Conservation (phyloP, 1,140 invertebrate genomes). For the Pachypeltis micranthus region DNA sequence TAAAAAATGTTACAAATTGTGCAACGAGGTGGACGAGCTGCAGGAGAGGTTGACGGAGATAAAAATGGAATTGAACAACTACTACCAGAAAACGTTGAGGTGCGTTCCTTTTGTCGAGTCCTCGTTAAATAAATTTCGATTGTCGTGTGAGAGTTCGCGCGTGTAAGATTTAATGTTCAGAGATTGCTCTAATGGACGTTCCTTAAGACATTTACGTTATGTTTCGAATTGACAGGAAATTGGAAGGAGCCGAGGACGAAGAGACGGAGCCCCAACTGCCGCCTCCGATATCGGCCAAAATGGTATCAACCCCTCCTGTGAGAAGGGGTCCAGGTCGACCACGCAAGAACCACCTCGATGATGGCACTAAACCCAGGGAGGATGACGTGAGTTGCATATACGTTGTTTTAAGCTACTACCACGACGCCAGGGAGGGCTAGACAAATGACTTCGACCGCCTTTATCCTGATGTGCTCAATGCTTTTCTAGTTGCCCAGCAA, state of each 20-base stretch:
- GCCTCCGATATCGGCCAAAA: not conserved
- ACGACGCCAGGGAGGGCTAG: too few relatives aligned
- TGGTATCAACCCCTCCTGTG: not conserved
- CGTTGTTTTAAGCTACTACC: too few relatives aligned
- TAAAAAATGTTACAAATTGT: constrained; percentile 49
- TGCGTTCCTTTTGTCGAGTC: constrained; percentile 30
- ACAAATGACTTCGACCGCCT: too few relatives aligned
- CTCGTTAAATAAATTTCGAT: not conserved
- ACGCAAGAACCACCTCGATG: constrained; percentile 15
- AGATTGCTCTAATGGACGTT: too few relatives aligned
- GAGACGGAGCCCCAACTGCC: constrained; percentile 19
- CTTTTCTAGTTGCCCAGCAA: too few relatives aligned
- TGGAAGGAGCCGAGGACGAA: constrained; percentile 16
- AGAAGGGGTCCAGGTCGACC: not conserved
- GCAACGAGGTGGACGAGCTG: constrained; percentile 48
- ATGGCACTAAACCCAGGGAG: constrained; percentile 17
- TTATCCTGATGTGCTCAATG: too few relatives aligned
- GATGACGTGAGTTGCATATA: constrained; percentile 20
- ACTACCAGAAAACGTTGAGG: constrained; percentile 37
- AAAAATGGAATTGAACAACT: constrained; percentile 36
- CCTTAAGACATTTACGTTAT: too few relatives aligned
- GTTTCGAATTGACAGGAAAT: not conserved
- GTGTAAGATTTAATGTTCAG: not conserved
- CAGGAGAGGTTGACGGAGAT: constrained; percentile 39
- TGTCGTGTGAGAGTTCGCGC: not conserved